These are phyloP conservation scores for Myotis planiceps DNA, from an alignment of 2,797 vertebrate species.

Conservation along the genomic window DNA sequence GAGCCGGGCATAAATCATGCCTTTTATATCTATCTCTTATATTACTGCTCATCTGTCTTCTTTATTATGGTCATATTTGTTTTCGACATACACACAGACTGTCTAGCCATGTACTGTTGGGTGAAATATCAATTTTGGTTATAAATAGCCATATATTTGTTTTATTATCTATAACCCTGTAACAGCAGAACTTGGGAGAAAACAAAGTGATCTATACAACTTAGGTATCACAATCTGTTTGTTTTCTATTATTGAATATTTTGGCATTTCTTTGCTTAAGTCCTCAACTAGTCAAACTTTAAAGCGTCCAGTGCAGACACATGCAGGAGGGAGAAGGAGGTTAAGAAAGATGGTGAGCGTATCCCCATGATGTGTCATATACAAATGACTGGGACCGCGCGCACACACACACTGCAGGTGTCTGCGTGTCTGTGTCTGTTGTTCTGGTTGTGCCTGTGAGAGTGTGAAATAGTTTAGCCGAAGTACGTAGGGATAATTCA, in stretches of 20 bases:
- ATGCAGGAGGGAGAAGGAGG: neutral
- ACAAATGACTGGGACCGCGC: neutral
- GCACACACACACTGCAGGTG: neutral
- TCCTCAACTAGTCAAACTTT: neutral
- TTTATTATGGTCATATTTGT: constrained; percentile 42
- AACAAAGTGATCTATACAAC: neutral
- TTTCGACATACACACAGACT: constrained; percentile 31
- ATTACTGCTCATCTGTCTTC: constrained; percentile 35
- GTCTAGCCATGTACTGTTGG: neutral
- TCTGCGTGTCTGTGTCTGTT: neutral
- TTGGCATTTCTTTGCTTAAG: neutral
- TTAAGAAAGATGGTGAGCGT: neutral
- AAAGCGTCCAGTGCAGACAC: neutral
- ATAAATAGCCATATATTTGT: neutral
- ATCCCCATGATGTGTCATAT: neutral
- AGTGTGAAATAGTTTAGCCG: neutral
- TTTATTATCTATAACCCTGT: neutral
- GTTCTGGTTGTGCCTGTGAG: neutral
- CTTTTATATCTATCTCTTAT: constrained; percentile 28
- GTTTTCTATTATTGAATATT: neutral
- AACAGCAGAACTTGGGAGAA: neutral
- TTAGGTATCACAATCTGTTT: neutral
- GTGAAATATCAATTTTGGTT: neutral
- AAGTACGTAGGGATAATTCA: neutral
- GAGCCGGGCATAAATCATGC: neutral